phyloP scores from a whole-genome alignment of 2,797 vertebrate genomes.

The Chaenodraco wilsoni region DNA sequence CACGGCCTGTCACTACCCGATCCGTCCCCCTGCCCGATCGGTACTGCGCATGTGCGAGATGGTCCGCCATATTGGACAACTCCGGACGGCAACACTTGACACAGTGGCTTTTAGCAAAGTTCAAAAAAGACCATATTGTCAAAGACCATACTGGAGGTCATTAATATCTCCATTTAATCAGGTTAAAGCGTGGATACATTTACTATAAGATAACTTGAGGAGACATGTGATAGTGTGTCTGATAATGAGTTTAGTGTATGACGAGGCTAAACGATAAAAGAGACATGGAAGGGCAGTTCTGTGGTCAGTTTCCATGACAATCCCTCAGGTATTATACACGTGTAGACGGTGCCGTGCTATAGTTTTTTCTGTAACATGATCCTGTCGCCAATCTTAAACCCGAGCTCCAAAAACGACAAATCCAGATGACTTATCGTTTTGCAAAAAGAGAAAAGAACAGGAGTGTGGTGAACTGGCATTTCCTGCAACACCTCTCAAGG shows the following conservation, averaged over 20 bases:
- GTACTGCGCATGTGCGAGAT: too few relatives aligned
- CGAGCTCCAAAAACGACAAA: conserved; percentile 54
- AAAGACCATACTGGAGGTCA: neutral
- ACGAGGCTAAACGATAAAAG: conserved; percentile 44
- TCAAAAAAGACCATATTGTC: neutral
- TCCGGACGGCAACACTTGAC: too few relatives aligned
- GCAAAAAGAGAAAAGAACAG: conserved; percentile 2
- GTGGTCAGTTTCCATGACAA: conserved; percentile 50
- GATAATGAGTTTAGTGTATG: conserved; percentile 16
- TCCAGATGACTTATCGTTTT: conserved; percentile 61
- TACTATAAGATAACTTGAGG: conserved; percentile 5
- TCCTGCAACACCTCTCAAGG: conserved; percentile 45
- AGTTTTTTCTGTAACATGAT: conserved; percentile 48
- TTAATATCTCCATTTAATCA: conserved; percentile 6
- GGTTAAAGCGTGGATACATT: conserved; percentile 3
- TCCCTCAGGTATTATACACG: conserved; percentile 53
- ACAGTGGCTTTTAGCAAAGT: too few relatives aligned
- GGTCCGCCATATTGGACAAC: too few relatives aligned
- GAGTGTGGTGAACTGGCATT: conserved; percentile 36
- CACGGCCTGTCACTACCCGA: too few relatives aligned
- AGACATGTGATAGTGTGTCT: conserved; percentile 9
- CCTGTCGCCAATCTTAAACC: conserved; percentile 46
- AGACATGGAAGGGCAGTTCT: conserved; percentile 45
- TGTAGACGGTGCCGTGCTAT: conserved; percentile 17
- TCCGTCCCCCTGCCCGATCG: too few relatives aligned